A percentile compares a stretch with the other conserved stretches of the same genome.
Evolutionary conservation across 2,113 vertebrate genomes (phyloP).

Genomic region (Phylloscopus trochilus): DNA sequence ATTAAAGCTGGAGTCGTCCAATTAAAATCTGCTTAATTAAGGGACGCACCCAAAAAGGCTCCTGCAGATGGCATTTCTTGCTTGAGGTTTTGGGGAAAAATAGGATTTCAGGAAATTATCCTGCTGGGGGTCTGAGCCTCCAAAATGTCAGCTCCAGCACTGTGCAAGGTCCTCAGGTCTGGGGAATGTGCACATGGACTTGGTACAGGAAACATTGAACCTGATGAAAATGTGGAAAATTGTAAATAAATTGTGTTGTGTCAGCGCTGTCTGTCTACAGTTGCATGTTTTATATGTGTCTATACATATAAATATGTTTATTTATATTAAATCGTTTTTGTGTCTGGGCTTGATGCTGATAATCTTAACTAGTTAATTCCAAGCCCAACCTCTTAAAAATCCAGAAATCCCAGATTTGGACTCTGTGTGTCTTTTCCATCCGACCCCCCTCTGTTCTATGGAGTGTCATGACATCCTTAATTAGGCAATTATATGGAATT

Average conservation of each 20-base stretch:
- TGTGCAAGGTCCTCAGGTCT: background rate
- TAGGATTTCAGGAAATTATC: background rate
- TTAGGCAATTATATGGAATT: background rate
- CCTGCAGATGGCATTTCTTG: background rate
- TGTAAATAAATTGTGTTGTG: accelerated
- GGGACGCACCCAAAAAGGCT: background rate
- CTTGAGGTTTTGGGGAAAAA: background rate
- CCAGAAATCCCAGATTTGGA: background rate
- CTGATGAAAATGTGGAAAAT: background rate
- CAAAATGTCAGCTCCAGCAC: accelerated
- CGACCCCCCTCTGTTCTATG: background rate
- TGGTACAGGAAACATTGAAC: background rate
- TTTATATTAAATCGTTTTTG: accelerated
- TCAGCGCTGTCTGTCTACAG: accelerated
- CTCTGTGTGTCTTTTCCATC: background rate
- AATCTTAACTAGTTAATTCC: background rate
- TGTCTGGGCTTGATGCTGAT: background rate
- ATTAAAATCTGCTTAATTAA: conserved; percentile 44
- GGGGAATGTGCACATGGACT: background rate
- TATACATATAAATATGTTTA: background rate
- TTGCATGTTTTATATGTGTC: background rate
- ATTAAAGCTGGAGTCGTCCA: background rate
- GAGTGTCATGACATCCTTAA: background rate
- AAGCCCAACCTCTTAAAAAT: background rate
- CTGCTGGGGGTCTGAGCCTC: background rate